Conservation (phyloP, 2,113 vertebrate species). For the Antigone vipio region DNA sequence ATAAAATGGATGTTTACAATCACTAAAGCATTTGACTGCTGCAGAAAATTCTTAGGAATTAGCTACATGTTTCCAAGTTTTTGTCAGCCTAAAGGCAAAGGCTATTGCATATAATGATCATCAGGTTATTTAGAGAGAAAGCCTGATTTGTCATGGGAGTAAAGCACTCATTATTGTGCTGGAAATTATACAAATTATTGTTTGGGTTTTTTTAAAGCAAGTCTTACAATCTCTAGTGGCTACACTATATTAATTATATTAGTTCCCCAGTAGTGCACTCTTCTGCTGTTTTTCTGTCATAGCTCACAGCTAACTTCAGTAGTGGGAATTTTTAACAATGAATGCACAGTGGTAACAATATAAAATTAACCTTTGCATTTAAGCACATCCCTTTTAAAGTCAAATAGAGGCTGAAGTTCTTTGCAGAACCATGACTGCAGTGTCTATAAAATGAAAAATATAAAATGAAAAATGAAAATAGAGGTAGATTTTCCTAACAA, state of each 20-base stretch:
- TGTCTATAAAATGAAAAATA: not conserved
- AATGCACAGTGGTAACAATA: not conserved
- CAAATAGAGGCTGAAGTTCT: not conserved
- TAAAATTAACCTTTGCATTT: not conserved
- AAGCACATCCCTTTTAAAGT: not conserved
- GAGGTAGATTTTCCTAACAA: not conserved
- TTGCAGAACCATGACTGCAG: not conserved
- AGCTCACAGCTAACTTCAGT: not conserved
- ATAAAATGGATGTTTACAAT: not conserved
- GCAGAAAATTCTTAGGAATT: not conserved
- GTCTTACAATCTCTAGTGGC: not conserved
- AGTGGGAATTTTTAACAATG: not conserved
- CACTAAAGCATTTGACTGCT: not conserved
- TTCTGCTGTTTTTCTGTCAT: not conserved
- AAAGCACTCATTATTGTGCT: not conserved
- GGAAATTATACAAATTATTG: not conserved
- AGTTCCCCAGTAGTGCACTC: not conserved
- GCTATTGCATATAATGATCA: not conserved
- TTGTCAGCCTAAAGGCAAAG: not conserved
- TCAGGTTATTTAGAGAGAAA: not conserved
- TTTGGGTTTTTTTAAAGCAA: not conserved
- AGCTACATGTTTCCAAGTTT: not conserved
- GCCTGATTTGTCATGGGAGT: not conserved
- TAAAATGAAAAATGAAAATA: not conserved
- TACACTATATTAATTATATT: not conserved